Evolutionary conservation across 2,888 invertebrate genomes (phyloP).

Genomic region (Chrysopilus asiliformis): DNA sequence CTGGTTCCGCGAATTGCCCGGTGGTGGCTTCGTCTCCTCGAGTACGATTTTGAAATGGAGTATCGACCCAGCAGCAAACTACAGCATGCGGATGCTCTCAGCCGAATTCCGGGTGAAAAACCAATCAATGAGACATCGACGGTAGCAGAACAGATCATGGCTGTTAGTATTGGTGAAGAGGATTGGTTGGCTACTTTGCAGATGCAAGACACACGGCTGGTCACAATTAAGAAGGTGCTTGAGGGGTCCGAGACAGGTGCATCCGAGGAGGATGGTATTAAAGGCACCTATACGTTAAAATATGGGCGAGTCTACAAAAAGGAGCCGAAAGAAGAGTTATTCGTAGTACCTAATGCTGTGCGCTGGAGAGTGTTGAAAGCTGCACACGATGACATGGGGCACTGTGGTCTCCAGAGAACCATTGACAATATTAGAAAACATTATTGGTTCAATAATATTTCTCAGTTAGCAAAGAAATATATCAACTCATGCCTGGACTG

Average conservation of each 20-base stretch:
- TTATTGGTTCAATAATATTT: too few relatives aligned
- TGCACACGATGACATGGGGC: too few relatives aligned
- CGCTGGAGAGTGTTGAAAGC: too few relatives aligned
- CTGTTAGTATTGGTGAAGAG: neutral
- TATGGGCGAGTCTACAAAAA: neutral
- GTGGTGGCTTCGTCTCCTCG: too few relatives aligned
- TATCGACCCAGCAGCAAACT: too few relatives aligned
- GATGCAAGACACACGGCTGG: neutral
- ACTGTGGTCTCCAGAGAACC: too few relatives aligned
- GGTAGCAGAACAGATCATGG: too few relatives aligned
- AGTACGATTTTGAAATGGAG: too few relatives aligned
- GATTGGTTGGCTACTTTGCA: neutral
- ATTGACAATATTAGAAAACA: too few relatives aligned
- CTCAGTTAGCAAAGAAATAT: neutral
- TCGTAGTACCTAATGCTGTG: too few relatives aligned
- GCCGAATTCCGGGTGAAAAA: neutral
- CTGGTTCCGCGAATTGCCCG: too few relatives aligned
- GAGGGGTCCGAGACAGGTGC: neutral
- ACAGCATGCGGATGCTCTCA: neutral
- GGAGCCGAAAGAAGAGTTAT: neutral
- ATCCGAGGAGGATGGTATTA: neutral
- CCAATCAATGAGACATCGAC: too few relatives aligned
- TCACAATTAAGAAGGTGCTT: neutral
- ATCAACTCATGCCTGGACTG: neutral
- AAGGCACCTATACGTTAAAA: neutral